Evolutionary conservation across 2,888 invertebrate species (phyloP).

Genomic region (Scrobipalpa costella): DNA sequence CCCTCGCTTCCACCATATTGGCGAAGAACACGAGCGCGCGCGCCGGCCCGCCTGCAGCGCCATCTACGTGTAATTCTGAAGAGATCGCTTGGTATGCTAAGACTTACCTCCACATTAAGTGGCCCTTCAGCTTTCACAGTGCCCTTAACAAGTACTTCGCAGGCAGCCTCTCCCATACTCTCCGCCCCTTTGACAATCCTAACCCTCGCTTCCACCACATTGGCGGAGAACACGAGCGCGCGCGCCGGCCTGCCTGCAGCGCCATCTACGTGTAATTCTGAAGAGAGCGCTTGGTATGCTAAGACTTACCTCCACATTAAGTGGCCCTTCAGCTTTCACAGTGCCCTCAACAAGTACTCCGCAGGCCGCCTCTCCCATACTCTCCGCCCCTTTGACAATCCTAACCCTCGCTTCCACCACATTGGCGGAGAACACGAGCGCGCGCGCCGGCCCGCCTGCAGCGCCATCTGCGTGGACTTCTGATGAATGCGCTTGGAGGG

Average conservation of each 20-base stretch:
- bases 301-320: constrained; percentile 88
- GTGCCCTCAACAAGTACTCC: constrained; percentile 88
- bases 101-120: constrained; percentile 88
- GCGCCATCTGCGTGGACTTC: constrained; percentile 87
- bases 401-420: constrained; percentile 84
- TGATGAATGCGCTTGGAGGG: constrained; percentile 86
- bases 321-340: constrained; percentile 89
- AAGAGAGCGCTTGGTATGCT: constrained; percentile 86
- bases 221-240: constrained; percentile 86
- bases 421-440: constrained; percentile 86
- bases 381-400: constrained; percentile 77
- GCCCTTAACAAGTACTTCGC: constrained; percentile 88
- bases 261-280: constrained; percentile 86
- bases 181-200: constrained; percentile 77
- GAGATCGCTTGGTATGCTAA: constrained; percentile 86
- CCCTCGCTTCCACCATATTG: constrained; percentile 84
- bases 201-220: constrained; percentile 84
- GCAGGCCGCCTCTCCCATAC: constrained; percentile 87
- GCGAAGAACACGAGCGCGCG: constrained; percentile 86
- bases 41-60: constrained; percentile 86
- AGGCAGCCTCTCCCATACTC: constrained; percentile 86
- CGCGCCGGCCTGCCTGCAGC: constrained; percentile 86
- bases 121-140: constrained; percentile 90
- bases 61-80: constrained; percentile 86
- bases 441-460: constrained; percentile 84